These are phyloP conservation scores for Drosophila varians DNA, from an alignment of 1,140 invertebrate genomes.

Conservation along the genomic window DNA sequence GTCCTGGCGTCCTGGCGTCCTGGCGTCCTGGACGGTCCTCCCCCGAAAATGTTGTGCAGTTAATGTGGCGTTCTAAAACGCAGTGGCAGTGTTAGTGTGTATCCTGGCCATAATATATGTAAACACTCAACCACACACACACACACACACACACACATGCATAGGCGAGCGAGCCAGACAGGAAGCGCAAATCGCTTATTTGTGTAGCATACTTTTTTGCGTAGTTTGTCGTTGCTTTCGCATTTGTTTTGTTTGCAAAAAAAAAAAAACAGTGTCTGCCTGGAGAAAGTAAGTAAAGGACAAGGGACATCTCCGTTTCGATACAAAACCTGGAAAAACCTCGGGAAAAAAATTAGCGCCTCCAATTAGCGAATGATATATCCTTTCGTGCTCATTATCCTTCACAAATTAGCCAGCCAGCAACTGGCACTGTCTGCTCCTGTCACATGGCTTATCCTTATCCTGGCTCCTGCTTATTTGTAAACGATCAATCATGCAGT, in stretches of 20 bases:
- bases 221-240: constrained; percentile 70
- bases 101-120: constrained; percentile 69
- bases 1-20: background rate
- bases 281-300: too few relatives aligned
- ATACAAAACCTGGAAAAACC: too few relatives aligned
- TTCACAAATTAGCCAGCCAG: constrained; percentile 39
- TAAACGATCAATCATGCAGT: constrained; percentile 76
- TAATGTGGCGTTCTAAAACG: constrained; percentile 77
- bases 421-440: constrained; percentile 26
- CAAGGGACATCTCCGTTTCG: too few relatives aligned
- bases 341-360: background rate
- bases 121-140: constrained; percentile 68
- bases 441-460: constrained; percentile 13
- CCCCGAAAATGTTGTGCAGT: constrained; percentile 63
- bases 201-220: constrained; percentile 75
- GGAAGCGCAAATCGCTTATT: constrained; percentile 59
- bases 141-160: constrained; percentile 1
- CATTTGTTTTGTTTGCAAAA: constrained; percentile 64
- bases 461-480: constrained; percentile 46
- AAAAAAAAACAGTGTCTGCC: constrained; percentile 32
- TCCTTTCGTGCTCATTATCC: constrained; percentile 1
- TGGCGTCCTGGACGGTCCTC: background rate
- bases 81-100: constrained; percentile 37
- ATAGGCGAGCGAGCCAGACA: constrained; percentile 6
- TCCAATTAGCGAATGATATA: background rate